These are phyloP conservation scores for Brachionus rotundiformis DNA, from an alignment of 1,140 invertebrate species.

Conservation along the genomic window DNA sequence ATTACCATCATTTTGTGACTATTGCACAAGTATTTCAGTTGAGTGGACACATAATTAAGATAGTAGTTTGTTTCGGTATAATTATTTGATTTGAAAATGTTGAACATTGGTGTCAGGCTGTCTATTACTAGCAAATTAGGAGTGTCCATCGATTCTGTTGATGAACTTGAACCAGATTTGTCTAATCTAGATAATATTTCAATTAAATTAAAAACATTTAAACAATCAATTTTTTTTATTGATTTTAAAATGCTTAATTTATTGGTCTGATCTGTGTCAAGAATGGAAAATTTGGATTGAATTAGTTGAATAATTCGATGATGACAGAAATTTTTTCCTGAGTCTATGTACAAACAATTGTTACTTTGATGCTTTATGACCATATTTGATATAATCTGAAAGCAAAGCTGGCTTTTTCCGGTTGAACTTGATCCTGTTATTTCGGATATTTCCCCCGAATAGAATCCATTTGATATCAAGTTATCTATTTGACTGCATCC, in stretches of 20 bases:
- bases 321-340: constrained; percentile 35
- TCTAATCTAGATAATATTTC: not conserved
- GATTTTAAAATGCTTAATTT: not conserved
- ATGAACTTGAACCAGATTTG: not conserved
- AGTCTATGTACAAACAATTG: constrained; percentile 22
- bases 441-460: constrained; percentile 39
- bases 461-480: constrained; percentile 41
- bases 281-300: not conserved
- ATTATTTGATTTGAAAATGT: not conserved
- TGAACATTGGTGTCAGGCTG: not conserved
- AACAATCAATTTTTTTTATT: constrained; percentile 7
- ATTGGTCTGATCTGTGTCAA: not conserved
- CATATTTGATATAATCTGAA: constrained; percentile 23
- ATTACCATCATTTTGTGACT: not conserved
- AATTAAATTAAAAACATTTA: constrained; percentile 16
- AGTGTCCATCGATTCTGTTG: not conserved
- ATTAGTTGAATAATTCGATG: constrained; percentile 8
- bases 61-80: not conserved
- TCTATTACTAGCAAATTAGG: constrained; percentile 22
- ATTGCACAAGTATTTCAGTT: not conserved
- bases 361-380: not conserved
- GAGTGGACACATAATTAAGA: constrained; percentile 19
- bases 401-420: constrained; percentile 41
- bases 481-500: constrained; percentile 5
- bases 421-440: constrained; percentile 1